These are phyloP conservation scores for Hypselothyrea guttata DNA, from an alignment of 2,888 invertebrate species.

Conservation along the genomic window DNA sequence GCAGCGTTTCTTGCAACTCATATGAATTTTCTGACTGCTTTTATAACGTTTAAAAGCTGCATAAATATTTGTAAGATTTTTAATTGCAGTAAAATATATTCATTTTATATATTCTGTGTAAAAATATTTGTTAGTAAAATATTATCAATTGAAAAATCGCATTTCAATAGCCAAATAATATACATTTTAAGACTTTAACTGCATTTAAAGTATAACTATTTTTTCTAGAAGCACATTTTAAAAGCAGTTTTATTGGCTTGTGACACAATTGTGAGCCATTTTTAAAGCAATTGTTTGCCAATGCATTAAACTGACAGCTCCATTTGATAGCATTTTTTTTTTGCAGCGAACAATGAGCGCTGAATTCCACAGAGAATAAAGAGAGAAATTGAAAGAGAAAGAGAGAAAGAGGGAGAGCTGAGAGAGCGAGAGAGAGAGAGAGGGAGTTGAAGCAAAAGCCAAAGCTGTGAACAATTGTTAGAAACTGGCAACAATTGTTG, in stretches of 20 bases:
- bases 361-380: conserved; percentile 2
- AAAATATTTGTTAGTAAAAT: too few species aligned
- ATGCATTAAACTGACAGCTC: conserved; percentile 68
- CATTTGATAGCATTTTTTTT: conserved; percentile 55
- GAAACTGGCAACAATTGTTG: conserved; percentile 46
- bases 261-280: conserved; percentile 33
- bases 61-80: too few species aligned
- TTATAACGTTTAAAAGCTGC: too few species aligned
- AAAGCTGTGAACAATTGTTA: conserved; percentile 4
- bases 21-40: too few species aligned
- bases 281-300: conserved; percentile 68
- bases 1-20: too few species aligned
- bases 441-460: conserved; percentile 10
- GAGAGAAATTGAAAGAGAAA: neutral
- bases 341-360: conserved; percentile 47
- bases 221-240: conserved; percentile 6
- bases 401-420: neutral
- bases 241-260: conserved; percentile 33
- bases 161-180: too few species aligned
- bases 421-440: neutral
- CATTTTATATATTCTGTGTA: too few species aligned
- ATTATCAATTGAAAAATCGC: too few species aligned
- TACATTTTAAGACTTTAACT: too few species aligned
- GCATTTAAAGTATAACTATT: too few species aligned
- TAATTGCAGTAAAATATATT: too few species aligned